Percentiles rank a stretch among this genome's conserved stretches.
phyloP scores from a whole-genome alignment of 2,888 invertebrate species.

The Eremobia ochroleuca region DNA sequence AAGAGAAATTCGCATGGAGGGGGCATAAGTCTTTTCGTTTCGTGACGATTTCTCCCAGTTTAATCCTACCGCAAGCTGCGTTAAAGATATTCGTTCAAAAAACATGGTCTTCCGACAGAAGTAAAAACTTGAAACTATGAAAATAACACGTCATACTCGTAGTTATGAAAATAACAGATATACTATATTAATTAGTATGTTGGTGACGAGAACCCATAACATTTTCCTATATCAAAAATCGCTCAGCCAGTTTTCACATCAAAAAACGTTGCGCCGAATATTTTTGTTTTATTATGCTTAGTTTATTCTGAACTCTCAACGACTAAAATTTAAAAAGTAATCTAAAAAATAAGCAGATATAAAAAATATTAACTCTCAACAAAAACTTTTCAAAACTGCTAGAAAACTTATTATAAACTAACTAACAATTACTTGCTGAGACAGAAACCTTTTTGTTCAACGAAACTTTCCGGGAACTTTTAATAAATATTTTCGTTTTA shows the following conservation, averaged over 20 bases:
- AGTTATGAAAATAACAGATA: background rate
- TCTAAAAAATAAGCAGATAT: background rate
- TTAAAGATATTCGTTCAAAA: too few species aligned
- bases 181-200: too few species aligned
- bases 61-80: too few species aligned
- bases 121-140: background rate
- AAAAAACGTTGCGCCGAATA: background rate
- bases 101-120: background rate
- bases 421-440: conserved; percentile 20
- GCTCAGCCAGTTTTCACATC: too few species aligned
- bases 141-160: background rate
- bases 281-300: background rate
- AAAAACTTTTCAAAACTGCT: conserved; percentile 23
- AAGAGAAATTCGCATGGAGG: background rate
- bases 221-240: background rate
- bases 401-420: conserved; percentile 39
- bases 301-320: background rate
- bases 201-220: background rate
- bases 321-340: conserved; percentile 3
- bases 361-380: conserved; percentile 23
- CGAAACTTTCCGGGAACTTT: conserved; percentile 30
- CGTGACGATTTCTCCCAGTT: too few species aligned
- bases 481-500: conserved; percentile 49
- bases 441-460: conserved; percentile 15
- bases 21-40: background rate